Percentiles rank a stretch among this genome's conserved stretches.
These are phyloP conservation scores for Centrocercus urophasianus DNA, from an alignment of 2,113 vertebrate genomes.

Conservation along the genomic window DNA sequence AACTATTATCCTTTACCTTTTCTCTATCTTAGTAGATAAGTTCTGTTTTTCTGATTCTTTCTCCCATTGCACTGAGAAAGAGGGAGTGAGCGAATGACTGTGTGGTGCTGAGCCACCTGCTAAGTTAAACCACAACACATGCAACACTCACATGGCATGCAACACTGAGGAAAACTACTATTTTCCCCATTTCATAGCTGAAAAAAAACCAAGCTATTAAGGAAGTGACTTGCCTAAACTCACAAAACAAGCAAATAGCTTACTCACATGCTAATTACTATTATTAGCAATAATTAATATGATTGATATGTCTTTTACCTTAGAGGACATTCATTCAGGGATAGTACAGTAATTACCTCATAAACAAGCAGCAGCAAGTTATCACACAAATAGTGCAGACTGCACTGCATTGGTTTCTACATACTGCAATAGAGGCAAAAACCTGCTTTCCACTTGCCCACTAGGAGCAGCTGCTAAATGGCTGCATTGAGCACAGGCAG, in stretches of 20 bases:
- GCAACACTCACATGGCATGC: not conserved
- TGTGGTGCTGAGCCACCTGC: too few species aligned
- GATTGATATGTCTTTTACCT: not conserved
- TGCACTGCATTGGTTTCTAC: not conserved
- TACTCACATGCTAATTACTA: slow-evolving; percentile 22
- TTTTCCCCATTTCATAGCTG: not conserved
- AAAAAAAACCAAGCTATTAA: not conserved
- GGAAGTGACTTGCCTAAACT: not conserved
- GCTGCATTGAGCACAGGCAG: accelerated
- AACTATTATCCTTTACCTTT: too few species aligned
- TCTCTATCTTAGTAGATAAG: too few species aligned
- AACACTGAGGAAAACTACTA: not conserved
- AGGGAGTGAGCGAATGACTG: too few species aligned
- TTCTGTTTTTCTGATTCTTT: too few species aligned
- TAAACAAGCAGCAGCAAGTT: slow-evolving; percentile 48
- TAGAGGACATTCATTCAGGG: not conserved
- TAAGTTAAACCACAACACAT: too few species aligned
- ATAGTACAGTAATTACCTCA: not conserved
- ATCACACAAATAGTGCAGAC: not conserved
- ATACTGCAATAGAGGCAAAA: not conserved
- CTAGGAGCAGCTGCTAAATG: not conserved
- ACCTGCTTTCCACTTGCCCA: not conserved
- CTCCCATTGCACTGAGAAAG: too few species aligned
- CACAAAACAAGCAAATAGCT: not conserved
- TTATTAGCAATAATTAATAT: slow-evolving; percentile 30